A percentile compares a stretch with the other conserved stretches of the same genome.
Conservation (phyloP, 2,888 invertebrate genomes). For the Megamerina dolium region DNA sequence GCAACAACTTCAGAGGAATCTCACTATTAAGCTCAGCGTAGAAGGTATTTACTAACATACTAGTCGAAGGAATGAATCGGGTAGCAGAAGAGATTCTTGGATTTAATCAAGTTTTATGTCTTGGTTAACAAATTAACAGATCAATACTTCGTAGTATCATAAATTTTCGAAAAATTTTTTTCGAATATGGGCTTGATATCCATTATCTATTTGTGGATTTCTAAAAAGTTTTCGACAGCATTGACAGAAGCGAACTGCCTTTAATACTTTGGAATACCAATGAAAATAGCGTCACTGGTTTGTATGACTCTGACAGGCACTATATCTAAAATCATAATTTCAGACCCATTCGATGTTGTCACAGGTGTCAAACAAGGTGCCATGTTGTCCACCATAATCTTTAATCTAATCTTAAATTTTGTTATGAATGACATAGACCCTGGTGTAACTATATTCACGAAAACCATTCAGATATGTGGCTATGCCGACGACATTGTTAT, state of each 20-base stretch:
- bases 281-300: neutral
- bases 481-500: too few species aligned
- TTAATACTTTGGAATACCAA: conserved; percentile 1
- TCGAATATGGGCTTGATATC: neutral
- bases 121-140: neutral
- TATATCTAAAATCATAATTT: neutral
- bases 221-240: conserved; percentile 1
- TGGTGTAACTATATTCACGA: too few species aligned
- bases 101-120: too few species aligned
- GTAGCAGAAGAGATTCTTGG: too few species aligned
- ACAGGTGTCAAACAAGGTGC: conserved; percentile 1
- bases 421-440: too few species aligned
- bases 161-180: neutral
- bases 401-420: too few species aligned
- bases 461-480: too few species aligned
- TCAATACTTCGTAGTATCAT: too few species aligned
- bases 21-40: neutral
- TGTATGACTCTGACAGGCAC: neutral
- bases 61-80: neutral
- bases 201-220: conserved; percentile 1
- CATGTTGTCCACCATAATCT: too few species aligned
- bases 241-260: neutral
- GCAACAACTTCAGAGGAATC: conserved; percentile 1
- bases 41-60: neutral
- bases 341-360: neutral